Conservation (phyloP, 1,140 invertebrate genomes). For the Drosophila pruinosa region DNA sequence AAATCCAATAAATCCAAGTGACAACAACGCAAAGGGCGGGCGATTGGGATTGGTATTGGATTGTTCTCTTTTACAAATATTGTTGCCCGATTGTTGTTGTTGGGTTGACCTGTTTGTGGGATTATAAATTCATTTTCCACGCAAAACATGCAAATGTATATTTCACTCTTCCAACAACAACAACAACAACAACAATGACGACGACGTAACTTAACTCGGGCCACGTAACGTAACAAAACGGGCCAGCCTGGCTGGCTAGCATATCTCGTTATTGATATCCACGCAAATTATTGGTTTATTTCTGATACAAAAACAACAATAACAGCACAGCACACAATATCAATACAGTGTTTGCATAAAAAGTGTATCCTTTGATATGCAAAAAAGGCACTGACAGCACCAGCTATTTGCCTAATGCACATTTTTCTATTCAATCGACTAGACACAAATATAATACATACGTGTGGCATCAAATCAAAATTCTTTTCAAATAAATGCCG, state of each 20-base stretch:
- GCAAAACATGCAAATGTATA: conserved; percentile 54
- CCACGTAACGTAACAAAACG: background rate
- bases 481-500: background rate
- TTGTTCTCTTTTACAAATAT: conserved; percentile 42
- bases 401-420: background rate
- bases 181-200: no score
- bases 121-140: conserved; percentile 72
- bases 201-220: background rate
- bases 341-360: background rate
- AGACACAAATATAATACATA: no score
- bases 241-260: background rate
- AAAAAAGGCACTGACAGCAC: no score
- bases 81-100: conserved; percentile 17
- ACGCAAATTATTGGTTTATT: conserved; percentile 18
- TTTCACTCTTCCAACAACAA: conserved; percentile 19
- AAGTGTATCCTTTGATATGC: background rate
- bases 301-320: background rate
- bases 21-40: conserved; percentile 8
- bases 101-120: conserved; percentile 51
- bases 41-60: background rate
- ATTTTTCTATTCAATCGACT: background rate
- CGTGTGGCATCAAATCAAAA: background rate
- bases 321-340: background rate
- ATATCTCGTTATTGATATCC: conserved; percentile 4
- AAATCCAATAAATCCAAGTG: conserved; percentile 45